These are phyloP conservation scores for Drosophila sp. DNA, from an alignment of 1,140 invertebrate genomes.

Conservation along the genomic window DNA sequence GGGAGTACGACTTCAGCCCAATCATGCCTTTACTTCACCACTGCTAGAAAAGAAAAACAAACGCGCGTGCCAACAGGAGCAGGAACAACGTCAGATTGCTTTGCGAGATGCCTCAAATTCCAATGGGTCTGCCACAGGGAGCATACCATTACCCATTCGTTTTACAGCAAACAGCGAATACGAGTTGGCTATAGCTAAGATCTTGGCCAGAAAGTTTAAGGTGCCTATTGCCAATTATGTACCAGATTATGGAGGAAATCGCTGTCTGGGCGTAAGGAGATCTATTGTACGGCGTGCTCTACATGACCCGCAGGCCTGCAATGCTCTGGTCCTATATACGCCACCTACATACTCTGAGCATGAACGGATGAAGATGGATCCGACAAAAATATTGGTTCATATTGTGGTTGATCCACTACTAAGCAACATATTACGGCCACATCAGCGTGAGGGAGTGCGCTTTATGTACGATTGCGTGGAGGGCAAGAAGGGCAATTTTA, in stretches of 20 bases:
- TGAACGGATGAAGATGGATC: slow-evolving; percentile 70
- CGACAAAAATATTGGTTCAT: slow-evolving; percentile 89
- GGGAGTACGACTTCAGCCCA: slow-evolving; percentile 40
- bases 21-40: slow-evolving; percentile 58
- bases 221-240: slow-evolving; percentile 97
- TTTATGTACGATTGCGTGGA: slow-evolving; percentile 99
- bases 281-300: slow-evolving; percentile 89
- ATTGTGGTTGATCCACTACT: slow-evolving; percentile 97
- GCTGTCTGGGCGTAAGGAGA: slow-evolving; percentile 88
- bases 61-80: slow-evolving; percentile 61
- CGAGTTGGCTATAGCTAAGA: slow-evolving; percentile 89
- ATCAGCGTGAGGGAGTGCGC: slow-evolving; percentile 99
- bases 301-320: slow-evolving; percentile 97
- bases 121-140: not conserved
- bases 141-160: slow-evolving; percentile 47
- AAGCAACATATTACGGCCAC: slow-evolving; percentile 95
- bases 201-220: slow-evolving; percentile 95
- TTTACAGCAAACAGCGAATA: slow-evolving; percentile 83
- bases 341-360: slow-evolving; percentile 89
- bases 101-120: slow-evolving; percentile 42
- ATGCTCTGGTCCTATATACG: slow-evolving; percentile 94
- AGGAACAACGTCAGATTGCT: slow-evolving; percentile 35
- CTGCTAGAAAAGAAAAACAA: slow-evolving; percentile 69
- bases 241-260: slow-evolving; percentile 85
- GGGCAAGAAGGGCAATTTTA: slow-evolving; percentile 90